Base-by-base conservation (phyloP, 1,140 invertebrate genomes). In the Drosophila pseudoananassae region DNA sequence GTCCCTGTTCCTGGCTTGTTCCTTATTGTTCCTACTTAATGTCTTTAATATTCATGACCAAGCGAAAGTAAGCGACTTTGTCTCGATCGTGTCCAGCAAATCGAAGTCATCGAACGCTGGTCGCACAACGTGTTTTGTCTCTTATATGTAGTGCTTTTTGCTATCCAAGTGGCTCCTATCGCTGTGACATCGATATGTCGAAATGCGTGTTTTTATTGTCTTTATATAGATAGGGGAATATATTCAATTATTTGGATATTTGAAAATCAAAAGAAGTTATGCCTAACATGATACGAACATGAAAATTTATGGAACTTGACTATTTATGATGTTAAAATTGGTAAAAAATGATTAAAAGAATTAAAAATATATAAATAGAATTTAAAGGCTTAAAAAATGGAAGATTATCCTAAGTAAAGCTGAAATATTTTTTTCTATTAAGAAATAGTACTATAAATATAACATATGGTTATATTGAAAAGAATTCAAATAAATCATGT, bases 1-100 rank as follows among this genome's bases (percentile, higher is more conserved):
- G 49, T 43, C 46, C 47, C 43, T 63, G 55, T 29, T 66, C 17
- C 58, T 54, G 43, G 29, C 27, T 29, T 65, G 46, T 57, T 50
- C 76, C 68, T 88, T 87, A 88, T 88, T 88, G 83, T 88, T 88
- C 78, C 83, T 88, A 88, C 83, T 88, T 88, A 88, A 88, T 88
- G 83, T 88, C 83, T 88, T 88, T 88, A 88, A 88, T 88, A 88
- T 88, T 88, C 83, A 88, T 88, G 83, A 88, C 83, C 83, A 88
- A 88, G 84, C 83, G 83, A 88, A 88, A 88, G 83, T 88, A 88
- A 88, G 83, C 83, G 83, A 88, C 83, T 88, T 88, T 83, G 83
- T 87, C 83, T 78, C 76, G 76, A 83, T 88, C 83, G 83, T 88
- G 83, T 88, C 72, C 78, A 83, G 83, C 76, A 73, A 83, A 88